Evolutionary conservation across 2,888 invertebrate species (phyloP).

Genomic region (Brenthis ino): DNA sequence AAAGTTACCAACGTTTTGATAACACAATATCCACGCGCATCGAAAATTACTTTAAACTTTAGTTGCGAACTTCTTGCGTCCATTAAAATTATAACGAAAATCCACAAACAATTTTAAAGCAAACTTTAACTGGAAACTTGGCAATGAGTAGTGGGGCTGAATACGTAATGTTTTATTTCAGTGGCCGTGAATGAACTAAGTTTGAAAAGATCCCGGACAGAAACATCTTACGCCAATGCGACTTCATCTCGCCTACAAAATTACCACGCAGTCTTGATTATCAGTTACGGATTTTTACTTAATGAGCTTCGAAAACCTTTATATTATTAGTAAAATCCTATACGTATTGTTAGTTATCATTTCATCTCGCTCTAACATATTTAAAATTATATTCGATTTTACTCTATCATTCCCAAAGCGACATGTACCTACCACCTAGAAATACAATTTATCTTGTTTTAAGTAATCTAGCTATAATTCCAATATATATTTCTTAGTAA

Average conservation of each 20-base stretch:
- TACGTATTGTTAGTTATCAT: not conserved
- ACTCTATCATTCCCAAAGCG: not conserved
- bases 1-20: too few relatives aligned
- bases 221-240: conserved; percentile 61
- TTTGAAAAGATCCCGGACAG: conserved; percentile 67
- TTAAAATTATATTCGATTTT: not conserved
- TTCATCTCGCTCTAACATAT: not conserved
- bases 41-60: conserved; percentile 8
- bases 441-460: not conserved
- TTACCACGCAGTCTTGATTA: conserved; percentile 53
- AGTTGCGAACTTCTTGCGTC: conserved; percentile 21
- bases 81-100: conserved; percentile 26
- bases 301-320: conserved; percentile 45
- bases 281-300: conserved; percentile 55
- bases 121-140: conserved; percentile 19
- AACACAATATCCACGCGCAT: not conserved
- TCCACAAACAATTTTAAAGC: conserved; percentile 22
- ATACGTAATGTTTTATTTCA: conserved; percentile 44
- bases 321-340: conserved; percentile 20
- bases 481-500: conserved; percentile 30
- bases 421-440: not conserved
- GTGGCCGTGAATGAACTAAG: conserved; percentile 77
- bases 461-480: conserved; percentile 2
- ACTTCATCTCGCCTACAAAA: conserved; percentile 49
- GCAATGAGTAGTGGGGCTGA: conserved; percentile 7